A percentile compares a stretch with the other conserved stretches of the same genome.
These are phyloP conservation scores for Charadrius vociferus DNA, from an alignment of 2,113 vertebrate species.

Conservation along the genomic window DNA sequence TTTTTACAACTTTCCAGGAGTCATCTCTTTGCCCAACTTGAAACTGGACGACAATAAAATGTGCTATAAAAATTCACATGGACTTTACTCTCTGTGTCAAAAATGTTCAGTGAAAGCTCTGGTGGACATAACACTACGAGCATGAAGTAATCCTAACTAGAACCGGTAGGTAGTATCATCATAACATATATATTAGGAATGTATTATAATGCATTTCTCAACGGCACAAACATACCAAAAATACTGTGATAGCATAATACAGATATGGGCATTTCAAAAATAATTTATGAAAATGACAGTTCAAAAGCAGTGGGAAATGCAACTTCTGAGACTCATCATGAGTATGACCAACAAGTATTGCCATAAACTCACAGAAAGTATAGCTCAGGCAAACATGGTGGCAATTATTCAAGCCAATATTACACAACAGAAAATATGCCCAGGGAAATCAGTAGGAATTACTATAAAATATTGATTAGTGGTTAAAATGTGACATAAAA, in stretches of 20 bases:
- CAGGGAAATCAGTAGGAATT: background rate
- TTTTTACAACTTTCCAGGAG: background rate
- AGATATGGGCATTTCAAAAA: background rate
- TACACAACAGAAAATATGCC: background rate
- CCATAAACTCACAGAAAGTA: background rate
- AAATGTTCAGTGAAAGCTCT: background rate
- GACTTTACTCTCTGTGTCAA: background rate
- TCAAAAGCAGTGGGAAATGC: background rate
- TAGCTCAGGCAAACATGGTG: background rate
- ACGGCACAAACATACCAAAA: background rate
- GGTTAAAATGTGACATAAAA: background rate
- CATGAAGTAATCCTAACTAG: background rate
- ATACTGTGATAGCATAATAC: background rate
- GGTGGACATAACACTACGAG: background rate
- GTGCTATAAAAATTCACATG: background rate
- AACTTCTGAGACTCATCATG: background rate
- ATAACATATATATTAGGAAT: background rate
- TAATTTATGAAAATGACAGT: background rate
- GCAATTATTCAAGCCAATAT: background rate
- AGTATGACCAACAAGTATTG: background rate
- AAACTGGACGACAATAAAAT: background rate
- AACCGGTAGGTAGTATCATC: background rate
- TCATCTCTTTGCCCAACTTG: background rate
- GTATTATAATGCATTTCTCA: background rate
- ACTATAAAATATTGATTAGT: background rate